Base-by-base conservation (phyloP, 2,888 invertebrate genomes). In the Drosophila neutralis region DNA sequence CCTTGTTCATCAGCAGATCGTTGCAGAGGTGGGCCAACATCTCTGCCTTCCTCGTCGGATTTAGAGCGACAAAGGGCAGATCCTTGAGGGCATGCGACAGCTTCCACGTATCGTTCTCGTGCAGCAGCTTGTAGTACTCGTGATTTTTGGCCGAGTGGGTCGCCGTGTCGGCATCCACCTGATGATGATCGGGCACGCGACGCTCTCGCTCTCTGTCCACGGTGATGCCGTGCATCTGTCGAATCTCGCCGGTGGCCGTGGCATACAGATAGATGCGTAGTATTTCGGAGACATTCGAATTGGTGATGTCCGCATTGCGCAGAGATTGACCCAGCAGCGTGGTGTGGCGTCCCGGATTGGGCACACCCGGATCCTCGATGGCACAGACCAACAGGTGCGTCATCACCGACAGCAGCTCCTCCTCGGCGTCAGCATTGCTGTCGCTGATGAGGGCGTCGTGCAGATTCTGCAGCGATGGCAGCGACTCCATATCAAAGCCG, bases 11-110 rank as follows among this genome's bases (percentile, higher is more conserved):
- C 52, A 99, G 94, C 82, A 99, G 94, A 93, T 99, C 98, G 93
- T 99, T 98, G 94, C 98, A 98, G 33, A 99, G 94, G 94, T 97
- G 98, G 2, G 97, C 97, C 56, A 99, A 93, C 89, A 98, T 97
- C 77, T 96, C 95, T 0, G 98, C 96, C 92, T 99, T 99, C 80
- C 96, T 95, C 0, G 97, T 96, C 3, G 98, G 95, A 91, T 95
- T 96, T 4, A 99, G 94, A 0, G 98, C 96, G 67, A 98, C 95
- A 94, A 98, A 98, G 0, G 98, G 97, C 79, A 96, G 96, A 92
- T 96, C 96, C 68, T 96, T 95, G 18, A 98, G 94, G 83, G 96
- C 95, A 83, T 96, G 96, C 7, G 97, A 96, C 89, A 97, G 94
- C 89, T 96, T 96, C 94, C 96, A 97, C 0, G 97, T 97, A 59